Conservation (phyloP, 53 echinoderm and acorn worm genomes). For the Crossaster papposus region DNA sequence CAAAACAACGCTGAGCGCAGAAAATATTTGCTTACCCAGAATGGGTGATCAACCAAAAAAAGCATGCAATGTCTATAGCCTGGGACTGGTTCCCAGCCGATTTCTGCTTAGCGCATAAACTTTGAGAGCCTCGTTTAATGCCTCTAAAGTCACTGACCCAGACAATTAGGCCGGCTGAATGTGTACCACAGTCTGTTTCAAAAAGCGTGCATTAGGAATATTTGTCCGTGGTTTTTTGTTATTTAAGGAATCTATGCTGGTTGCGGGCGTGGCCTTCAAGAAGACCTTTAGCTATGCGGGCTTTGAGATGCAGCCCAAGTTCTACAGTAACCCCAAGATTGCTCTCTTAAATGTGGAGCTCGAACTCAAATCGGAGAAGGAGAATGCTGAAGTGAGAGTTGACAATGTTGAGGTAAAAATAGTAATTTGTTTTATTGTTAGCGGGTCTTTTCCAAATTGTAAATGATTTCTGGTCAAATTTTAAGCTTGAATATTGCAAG, state of each 20-base stretch:
- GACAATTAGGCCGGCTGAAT: too few relatives aligned
- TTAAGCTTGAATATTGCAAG: too few relatives aligned
- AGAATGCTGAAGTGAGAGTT: constrained; percentile 94
- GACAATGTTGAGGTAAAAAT: constrained; percentile 91
- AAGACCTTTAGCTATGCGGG: constrained; percentile 99
- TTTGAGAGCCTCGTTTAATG: too few relatives aligned
- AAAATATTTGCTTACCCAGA: too few relatives aligned
- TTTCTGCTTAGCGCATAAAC: too few relatives aligned
- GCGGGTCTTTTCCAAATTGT: not conserved
- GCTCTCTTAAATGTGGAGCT: constrained; percentile 93
- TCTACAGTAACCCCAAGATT: constrained; percentile 88
- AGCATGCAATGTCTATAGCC: too few relatives aligned
- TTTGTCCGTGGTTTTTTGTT: not conserved
- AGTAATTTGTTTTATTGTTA: not conserved
- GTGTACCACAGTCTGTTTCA: too few relatives aligned
- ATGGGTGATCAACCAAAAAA: too few relatives aligned
- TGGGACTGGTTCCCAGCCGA: too few relatives aligned
- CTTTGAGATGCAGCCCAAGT: constrained; percentile 99
- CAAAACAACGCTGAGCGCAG: too few relatives aligned
- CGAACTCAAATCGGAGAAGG: constrained; percentile 95
- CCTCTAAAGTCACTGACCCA: too few relatives aligned
- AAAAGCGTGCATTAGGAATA: too few relatives aligned
- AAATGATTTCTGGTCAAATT: not conserved
- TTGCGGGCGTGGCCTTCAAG: constrained; percentile 97
- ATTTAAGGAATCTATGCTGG: constrained; percentile 82